Evolutionary conservation across 1,140 invertebrate species (phyloP), one percentile per base, ranked within the genome.

Genomic region (Saccostrea cuccullata): DNA sequence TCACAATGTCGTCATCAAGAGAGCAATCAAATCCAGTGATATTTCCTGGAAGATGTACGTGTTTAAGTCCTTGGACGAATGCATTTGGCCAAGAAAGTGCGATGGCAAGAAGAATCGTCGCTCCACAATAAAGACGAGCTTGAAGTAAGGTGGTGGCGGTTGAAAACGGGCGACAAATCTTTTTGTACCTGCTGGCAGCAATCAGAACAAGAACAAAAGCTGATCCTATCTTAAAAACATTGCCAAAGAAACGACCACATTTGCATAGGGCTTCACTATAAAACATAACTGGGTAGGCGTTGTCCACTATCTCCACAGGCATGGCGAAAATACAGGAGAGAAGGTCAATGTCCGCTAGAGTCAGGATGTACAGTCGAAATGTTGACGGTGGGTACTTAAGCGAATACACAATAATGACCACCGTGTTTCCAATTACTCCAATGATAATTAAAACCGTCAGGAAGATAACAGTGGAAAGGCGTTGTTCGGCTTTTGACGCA

Each of bases 11-110:
- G 60, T 90, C 89, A 73, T 85, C 86, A 0, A 85, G 85, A 36
- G 86, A 87, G 77, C 89, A 90, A 55, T 90, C 89, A 86, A 87
- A 88, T 8, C 89, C 89, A 20, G 89, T 88, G 26, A 90, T n/a
- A 86, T 90, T 90, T 56, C 89, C 89, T 40, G 86, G 84, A 47
- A 88, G 86, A 26, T 58, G 6, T 84, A 84, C 67, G 5, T 86
- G 17, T 47, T 84, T 87, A n/a, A 85, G 67, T 87, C 89, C 89
- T 67, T 87, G 67, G 11, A 90, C 88, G 30, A 86, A 83, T 23
- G 87, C 87, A 12, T 85, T 86, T 6, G 89, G 89, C 86, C 89
- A 90, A 0, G 89, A 86, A 17, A 90, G 55, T 13, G 85, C 20
- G 8, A 90, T 55, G 23, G 89, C 85, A 26, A 88, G 40, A 6